phyloP scores from a whole-genome alignment of 2,113 vertebrate genomes.

The Gymnobelideus leadbeateri region DNA sequence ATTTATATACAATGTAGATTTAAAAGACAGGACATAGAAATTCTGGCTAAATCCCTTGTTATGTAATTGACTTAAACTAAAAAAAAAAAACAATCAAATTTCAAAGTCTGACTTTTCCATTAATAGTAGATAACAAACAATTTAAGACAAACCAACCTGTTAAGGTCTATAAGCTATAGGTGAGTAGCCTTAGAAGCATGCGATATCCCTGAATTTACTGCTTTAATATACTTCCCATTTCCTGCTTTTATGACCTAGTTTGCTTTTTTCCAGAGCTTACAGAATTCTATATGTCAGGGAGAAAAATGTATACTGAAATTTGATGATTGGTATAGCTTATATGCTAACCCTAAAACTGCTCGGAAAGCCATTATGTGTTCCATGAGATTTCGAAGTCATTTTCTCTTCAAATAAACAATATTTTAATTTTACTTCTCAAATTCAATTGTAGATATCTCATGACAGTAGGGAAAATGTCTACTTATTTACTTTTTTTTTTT shows the following conservation, averaged over 20 bases:
- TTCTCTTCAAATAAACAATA: not conserved
- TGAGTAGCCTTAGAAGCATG: not conserved
- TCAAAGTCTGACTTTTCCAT: not conserved
- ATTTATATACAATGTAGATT: not conserved
- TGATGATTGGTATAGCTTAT: not conserved
- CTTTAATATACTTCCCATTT: not conserved
- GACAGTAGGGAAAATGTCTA: not conserved
- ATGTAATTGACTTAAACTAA: not conserved
- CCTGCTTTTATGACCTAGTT: not conserved
- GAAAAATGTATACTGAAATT: not conserved
- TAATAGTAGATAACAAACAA: not conserved
- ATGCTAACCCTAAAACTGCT: not conserved
- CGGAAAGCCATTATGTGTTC: not conserved
- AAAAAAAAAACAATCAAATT: not conserved
- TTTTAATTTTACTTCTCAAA: not conserved
- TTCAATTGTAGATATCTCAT: not conserved
- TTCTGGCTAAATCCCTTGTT: not conserved
- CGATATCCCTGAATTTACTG: not conserved
- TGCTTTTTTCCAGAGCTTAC: not conserved
- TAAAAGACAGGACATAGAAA: not conserved
- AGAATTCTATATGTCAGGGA: not conserved
- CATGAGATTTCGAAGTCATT: not conserved
- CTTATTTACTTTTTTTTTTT: not conserved
- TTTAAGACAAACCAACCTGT: not conserved
- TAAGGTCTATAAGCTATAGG: not conserved